Evolutionary conservation across 2,113 vertebrate genomes (phyloP), one percentile per base, ranked within the genome.

Genomic region (Scalopus aquaticus): DNA sequence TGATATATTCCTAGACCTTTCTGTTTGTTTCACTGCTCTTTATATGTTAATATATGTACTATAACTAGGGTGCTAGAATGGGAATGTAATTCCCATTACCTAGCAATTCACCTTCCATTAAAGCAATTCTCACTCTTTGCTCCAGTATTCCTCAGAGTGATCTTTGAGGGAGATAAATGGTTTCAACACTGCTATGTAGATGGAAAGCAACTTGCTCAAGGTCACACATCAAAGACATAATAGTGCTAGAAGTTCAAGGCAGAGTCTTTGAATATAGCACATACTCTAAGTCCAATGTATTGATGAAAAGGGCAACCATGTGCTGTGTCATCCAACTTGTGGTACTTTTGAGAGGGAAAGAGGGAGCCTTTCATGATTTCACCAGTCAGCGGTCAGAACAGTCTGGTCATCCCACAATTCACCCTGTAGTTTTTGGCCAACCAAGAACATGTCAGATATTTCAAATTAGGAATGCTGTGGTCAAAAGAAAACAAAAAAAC

Each of bases 71-170:
- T n/a, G 58, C 37, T 80, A 49, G 65, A 17, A 17, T 80, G n/a
- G 12, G 32, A 83, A 49, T 17, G 37, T 85, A 6, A 88, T 91
- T 94, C n/a, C n/a, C n/a, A n/a, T n/a, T 91, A 70, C 4, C 8
- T 69, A 84, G 56, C 24, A 60, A 11, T 84, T 90, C 83, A 6
- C 24, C 51, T 84, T 0, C 87, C 92, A 51, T 70, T 28, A 46
- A 84, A 81, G 28, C 92, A 83, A 79, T 83, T 83, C 79, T 87
- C 39, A 92, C 65, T 62, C 56, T n/a, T 78, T 77, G 92, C 87
- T 76, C 26, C 12, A 46, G 6, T 70, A 5, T 42, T 70, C 79
- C 17, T 83, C 13, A 90, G 60, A 89, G 8, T 46, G 72, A 65
- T 44, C 37, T 69, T 93, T 69, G 39, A 30, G 69, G 37, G 35